These are phyloP conservation scores for Pterobdella sp. DNA, from an alignment of 2,888 invertebrate genomes.

Conservation along the genomic window DNA sequence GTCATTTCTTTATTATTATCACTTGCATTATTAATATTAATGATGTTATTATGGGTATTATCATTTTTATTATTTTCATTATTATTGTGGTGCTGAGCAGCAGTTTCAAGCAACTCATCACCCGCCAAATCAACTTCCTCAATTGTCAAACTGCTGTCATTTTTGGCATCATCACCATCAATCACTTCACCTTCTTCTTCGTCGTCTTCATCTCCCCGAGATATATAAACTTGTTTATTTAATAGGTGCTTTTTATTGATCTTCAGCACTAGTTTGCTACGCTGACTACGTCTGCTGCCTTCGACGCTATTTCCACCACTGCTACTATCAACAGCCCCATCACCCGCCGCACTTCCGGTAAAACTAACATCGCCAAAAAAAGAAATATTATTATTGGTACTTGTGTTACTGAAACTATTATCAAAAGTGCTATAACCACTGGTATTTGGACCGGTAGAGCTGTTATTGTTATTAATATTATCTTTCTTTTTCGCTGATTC, in stretches of 20 bases:
- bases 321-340: neutral
- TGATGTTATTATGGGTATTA: neutral
- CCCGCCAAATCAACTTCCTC: neutral
- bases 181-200: neutral
- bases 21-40: neutral
- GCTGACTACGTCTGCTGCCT: neutral
- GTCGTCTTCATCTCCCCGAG: neutral
- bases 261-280: constrained; percentile 15
- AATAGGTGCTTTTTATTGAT: constrained; percentile 23
- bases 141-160: neutral
- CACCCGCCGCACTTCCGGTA: neutral
- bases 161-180: neutral
- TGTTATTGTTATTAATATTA: constrained; percentile 24
- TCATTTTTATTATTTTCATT: neutral
- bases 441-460: constrained; percentile 38
- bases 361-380: neutral
- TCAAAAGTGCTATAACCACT: neutral
- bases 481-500: neutral
- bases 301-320: neutral
- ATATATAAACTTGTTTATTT: neutral
- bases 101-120: neutral
- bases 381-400: neutral
- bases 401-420: neutral
- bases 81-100: neutral
- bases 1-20: neutral